These are phyloP conservation scores for Menidia menidia DNA, from an alignment of 2,797 vertebrate species.

Conservation along the genomic window DNA sequence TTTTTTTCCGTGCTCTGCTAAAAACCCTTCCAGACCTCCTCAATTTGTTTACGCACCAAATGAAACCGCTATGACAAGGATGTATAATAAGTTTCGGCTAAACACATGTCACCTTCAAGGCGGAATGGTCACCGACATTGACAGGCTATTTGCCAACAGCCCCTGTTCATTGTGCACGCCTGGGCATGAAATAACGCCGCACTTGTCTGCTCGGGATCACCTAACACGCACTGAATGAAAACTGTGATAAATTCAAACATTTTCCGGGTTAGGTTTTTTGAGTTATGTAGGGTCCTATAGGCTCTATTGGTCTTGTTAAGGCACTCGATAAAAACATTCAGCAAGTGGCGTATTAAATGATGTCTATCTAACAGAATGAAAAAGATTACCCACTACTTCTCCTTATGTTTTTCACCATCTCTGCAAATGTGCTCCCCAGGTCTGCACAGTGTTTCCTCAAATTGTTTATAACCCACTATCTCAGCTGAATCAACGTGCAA, in stretches of 20 bases:
- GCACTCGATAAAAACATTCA: constrained; percentile 28
- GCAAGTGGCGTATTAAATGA: constrained; percentile 32
- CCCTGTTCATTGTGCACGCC: constrained; percentile 36
- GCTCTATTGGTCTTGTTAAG: constrained; percentile 20
- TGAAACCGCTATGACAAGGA: constrained; percentile 57
- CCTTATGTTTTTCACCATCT: constrained; percentile 21
- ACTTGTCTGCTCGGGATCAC: constrained; percentile 24
- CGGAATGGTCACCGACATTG: constrained; percentile 50
- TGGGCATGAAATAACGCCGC: constrained; percentile 49
- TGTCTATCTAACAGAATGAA: constrained; percentile 8
- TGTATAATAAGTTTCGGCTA: constrained; percentile 57
- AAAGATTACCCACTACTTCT: constrained; percentile 21
- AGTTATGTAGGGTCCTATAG: constrained; percentile 1
- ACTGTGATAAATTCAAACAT: constrained; percentile 35
- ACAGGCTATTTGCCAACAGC: constrained; percentile 50
- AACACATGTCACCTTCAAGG: constrained; percentile 53
- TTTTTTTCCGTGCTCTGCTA: constrained; percentile 52
- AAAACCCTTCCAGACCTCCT: constrained; percentile 56
- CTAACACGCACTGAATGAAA: constrained; percentile 36
- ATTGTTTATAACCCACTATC: constrained; percentile 50
- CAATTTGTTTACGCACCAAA: constrained; percentile 66
- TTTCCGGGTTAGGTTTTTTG: constrained; percentile 20
- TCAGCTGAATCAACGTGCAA: constrained; percentile 9
- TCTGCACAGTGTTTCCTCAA: constrained; percentile 32
- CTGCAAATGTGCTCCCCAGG: constrained; percentile 21